These are phyloP conservation scores for Pomatostomus ruficeps DNA, from an alignment of 2,113 vertebrate species.

Conservation along the genomic window DNA sequence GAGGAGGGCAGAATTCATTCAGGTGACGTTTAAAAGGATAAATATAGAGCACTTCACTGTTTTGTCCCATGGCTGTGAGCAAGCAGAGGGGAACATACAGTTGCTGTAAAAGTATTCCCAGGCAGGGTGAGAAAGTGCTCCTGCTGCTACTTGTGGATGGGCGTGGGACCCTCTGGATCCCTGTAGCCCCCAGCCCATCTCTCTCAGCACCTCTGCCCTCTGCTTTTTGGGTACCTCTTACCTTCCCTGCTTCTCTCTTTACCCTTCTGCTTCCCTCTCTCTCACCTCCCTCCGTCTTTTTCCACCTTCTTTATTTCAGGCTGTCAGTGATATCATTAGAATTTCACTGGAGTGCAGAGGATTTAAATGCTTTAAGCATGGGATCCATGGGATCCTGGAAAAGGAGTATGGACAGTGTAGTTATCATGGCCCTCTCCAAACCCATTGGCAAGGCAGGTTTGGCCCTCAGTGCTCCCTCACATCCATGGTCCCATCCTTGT, in stretches of 20 bases:
- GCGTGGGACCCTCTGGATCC: too few relatives aligned
- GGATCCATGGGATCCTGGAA: neutral
- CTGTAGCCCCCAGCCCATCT: neutral
- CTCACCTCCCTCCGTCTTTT: neutral
- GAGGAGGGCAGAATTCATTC: neutral
- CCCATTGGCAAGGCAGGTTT: neutral
- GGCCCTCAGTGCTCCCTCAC: fast-evolving
- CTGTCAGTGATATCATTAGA: neutral
- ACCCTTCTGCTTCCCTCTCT: neutral
- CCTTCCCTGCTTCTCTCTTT: neutral
- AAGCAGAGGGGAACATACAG: fast-evolving
- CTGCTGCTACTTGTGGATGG: neutral
- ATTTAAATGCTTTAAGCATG: neutral
- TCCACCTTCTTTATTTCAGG: neutral
- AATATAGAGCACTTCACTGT: neutral
- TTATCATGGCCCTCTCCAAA: fast-evolving
- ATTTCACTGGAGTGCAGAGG: neutral
- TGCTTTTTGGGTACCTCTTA: neutral
- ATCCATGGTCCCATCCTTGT: fast-evolving
- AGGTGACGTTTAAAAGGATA: neutral
- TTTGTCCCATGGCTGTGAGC: neutral
- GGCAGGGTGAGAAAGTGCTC: neutral
- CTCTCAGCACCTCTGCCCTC: neutral
- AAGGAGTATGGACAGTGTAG: neutral
- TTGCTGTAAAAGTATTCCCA: neutral